Conservation (phyloP, 2,113 vertebrate genomes). For the Andinoacara biseriatus region DNA sequence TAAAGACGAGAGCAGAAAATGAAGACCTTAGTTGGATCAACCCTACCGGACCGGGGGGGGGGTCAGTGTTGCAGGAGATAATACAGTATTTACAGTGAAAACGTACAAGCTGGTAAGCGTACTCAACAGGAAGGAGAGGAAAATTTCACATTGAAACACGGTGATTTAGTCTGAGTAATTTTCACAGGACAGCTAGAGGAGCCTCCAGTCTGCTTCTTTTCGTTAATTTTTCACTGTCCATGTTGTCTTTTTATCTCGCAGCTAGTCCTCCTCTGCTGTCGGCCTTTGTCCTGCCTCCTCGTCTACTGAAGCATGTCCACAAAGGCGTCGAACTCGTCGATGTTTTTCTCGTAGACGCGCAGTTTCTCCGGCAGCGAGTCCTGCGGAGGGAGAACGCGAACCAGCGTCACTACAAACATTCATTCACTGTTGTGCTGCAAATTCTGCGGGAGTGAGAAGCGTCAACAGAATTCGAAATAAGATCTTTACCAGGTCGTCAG, state of each 20-base stretch:
- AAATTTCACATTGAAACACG: conserved; percentile 34
- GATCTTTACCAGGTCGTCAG: conserved; percentile 91
- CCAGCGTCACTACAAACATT: rapidly evolving
- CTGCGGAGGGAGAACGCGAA: conserved; percentile 69
- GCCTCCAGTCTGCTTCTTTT: conserved; percentile 16
- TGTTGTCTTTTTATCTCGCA: not conserved
- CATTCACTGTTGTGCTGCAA: rapidly evolving
- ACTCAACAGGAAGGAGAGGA: not conserved
- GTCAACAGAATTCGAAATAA: not conserved
- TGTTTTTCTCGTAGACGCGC: conserved; percentile 95
- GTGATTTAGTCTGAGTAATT: conserved; percentile 33
- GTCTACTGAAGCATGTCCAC: conserved; percentile 95
- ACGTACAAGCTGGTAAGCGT: conserved; percentile 34
- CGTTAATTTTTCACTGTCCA: not conserved
- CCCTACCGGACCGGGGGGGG: not conserved
- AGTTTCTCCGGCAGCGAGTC: conserved; percentile 97
- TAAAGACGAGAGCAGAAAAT: not conserved
- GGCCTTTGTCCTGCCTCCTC: not conserved
- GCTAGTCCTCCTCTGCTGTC: not conserved
- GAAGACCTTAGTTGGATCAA: conserved; percentile 13
- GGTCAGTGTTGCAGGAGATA: conserved; percentile 3
- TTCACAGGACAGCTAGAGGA: conserved; percentile 19
- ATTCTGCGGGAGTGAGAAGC: not conserved
- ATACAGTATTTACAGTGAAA: conserved; percentile 58
- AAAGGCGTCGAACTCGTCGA: conserved; percentile 98